phyloP scores from a whole-genome alignment of 2,888 invertebrate species.

The Noctua janthe region DNA sequence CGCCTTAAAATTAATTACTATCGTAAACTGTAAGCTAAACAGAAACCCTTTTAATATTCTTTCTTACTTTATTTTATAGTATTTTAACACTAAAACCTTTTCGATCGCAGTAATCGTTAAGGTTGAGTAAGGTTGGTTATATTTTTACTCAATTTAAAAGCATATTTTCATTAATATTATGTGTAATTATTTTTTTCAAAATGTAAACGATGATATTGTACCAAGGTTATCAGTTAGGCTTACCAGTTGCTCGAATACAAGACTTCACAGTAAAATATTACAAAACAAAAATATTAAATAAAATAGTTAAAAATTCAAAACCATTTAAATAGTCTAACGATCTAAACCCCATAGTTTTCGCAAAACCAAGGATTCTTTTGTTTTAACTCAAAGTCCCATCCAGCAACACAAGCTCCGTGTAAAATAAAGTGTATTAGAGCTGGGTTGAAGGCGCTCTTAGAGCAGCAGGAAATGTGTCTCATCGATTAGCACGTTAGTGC shows the following conservation, averaged over 20 bases:
- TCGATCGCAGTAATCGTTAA: slow-evolving; percentile 19
- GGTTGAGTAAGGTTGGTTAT: neutral
- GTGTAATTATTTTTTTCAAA: neutral
- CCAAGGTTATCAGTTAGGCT: neutral
- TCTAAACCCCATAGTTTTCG: neutral
- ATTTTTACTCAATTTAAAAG: neutral
- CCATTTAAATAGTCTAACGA: neutral
- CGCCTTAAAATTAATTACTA: slow-evolving; percentile 43
- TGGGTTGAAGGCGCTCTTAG: slow-evolving; percentile 74
- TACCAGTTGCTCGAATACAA: neutral
- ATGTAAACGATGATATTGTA: neutral
- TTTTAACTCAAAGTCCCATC: slow-evolving; percentile 39
- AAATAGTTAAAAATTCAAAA: neutral
- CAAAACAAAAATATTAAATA: neutral
- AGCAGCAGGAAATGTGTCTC: slow-evolving; percentile 79
- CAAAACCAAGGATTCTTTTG: slow-evolving; percentile 3
- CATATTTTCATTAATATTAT: neutral
- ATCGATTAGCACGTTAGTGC: slow-evolving; percentile 84
- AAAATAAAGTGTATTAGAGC: slow-evolving; percentile 75
- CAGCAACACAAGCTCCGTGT: slow-evolving; percentile 46
- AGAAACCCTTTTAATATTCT: slow-evolving; percentile 35
- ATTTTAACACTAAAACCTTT: slow-evolving; percentile 3
- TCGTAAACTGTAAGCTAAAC: slow-evolving; percentile 31
- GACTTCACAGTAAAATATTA: neutral
- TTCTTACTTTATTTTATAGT: slow-evolving; percentile 38